phyloP scores from a whole-genome alignment of 30 jellyfish, hydroid and myxozoan genomes.

The Turritopsis rubra region DNA sequence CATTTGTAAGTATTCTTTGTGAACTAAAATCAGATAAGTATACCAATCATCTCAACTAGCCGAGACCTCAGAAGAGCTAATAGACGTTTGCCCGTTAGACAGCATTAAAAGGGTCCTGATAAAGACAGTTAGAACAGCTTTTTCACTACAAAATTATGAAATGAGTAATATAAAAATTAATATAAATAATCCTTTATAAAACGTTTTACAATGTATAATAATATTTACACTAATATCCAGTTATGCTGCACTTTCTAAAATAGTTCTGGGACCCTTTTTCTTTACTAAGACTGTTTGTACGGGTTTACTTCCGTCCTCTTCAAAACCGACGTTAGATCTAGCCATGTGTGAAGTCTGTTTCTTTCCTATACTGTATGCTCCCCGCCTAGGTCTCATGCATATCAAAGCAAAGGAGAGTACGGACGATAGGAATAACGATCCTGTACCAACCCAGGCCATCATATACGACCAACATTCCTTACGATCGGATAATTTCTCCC shows the following conservation, averaged over 20 bases:
- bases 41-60: too few relatives aligned
- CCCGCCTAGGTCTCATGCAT: neutral
- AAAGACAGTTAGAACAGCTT: too few relatives aligned
- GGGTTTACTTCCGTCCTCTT: neutral
- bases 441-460: slow-evolving; percentile 14
- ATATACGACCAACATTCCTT: neutral
- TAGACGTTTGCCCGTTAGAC: too few relatives aligned
- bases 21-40: too few relatives aligned
- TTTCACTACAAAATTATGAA: neutral
- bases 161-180: neutral
- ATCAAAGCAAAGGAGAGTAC: neutral
- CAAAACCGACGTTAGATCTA: neutral
- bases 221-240: too few relatives aligned
- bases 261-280: neutral
- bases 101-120: too few relatives aligned
- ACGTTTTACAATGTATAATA: too few relatives aligned
- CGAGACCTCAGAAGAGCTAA: too few relatives aligned
- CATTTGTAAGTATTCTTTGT: too few relatives aligned
- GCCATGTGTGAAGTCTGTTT: neutral
- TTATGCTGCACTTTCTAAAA: neutral
- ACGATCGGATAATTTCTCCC: neutral
- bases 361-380: neutral
- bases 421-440: neutral
- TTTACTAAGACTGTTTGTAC: neutral
- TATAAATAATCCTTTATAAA: neutral